A percentile compares a stretch with the other conserved stretches of the same genome.
phyloP scores from a whole-genome alignment of 2,888 invertebrate genomes.

The Chrysina gloriosa region DNA sequence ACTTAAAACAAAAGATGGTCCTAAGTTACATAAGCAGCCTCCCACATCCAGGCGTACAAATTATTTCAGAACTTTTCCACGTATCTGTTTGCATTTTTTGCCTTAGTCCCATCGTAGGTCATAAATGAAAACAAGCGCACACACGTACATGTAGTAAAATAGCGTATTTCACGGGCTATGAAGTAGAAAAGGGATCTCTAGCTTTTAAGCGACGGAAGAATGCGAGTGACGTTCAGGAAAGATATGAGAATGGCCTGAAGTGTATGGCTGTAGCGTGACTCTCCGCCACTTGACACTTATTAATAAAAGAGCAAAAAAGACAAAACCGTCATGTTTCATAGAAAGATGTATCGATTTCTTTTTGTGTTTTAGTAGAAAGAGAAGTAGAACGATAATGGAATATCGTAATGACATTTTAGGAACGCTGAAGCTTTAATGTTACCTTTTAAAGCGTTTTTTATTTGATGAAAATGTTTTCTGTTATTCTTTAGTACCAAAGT shows the following conservation, averaged over 20 bases:
- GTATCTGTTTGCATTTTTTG: neutral
- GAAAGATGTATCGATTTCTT: constrained; percentile 7
- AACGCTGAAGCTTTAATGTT: no score
- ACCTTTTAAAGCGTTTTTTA: no score
- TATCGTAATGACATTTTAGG: no score
- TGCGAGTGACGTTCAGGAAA: constrained; percentile 6
- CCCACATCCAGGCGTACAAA: no score
- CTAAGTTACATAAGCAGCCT: no score
- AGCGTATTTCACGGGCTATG: constrained; percentile 29
- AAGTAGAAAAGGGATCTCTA: constrained; percentile 22
- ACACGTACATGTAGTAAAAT: constrained; percentile 23
- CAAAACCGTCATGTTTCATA: constrained; percentile 29
- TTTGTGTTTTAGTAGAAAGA: neutral
- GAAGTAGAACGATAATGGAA: no score
- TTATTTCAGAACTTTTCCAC: no score
- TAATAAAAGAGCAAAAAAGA: constrained; percentile 32
- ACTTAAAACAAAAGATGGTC: no score
- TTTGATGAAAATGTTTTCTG: no score
- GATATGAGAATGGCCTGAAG: constrained; percentile 16
- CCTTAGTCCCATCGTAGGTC: neutral
- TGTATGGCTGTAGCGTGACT: constrained; percentile 29
- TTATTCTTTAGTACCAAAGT: no score
- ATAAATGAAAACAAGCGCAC: constrained; percentile 3
- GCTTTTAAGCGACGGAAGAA: constrained; percentile 12
- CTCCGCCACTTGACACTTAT: constrained; percentile 31